Conservation (phyloP, 2,113 vertebrate genomes). For the Perognathus longimembris region DNA sequence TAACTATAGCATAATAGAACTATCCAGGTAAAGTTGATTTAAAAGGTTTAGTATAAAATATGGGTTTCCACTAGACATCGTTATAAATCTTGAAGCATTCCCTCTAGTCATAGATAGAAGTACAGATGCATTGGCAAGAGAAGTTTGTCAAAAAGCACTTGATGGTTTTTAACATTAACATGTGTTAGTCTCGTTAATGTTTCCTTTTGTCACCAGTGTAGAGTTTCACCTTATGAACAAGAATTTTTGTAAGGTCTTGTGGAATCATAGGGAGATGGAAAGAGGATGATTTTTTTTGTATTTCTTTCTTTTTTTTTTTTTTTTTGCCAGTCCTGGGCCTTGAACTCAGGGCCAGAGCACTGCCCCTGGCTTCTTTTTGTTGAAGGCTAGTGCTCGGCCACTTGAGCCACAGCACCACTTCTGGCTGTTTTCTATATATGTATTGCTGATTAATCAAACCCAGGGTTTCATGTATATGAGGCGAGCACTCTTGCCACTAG, state of each 20-base stretch:
- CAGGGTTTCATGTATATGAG: no score
- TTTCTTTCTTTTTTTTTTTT: background rate
- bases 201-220: background rate
- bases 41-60: background rate
- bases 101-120: background rate
- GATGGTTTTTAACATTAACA: background rate
- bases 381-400: no score
- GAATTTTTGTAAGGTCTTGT: background rate
- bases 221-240: background rate
- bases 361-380: no score
- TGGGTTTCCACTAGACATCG: background rate
- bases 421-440: no score
- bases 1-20: background rate
- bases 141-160: conserved; percentile 18
- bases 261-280: background rate
- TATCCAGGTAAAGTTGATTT: background rate
- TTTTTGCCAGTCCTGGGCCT: no score
- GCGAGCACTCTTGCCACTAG: no score
- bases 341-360: no score
- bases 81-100: background rate
- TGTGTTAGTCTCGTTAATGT: background rate
- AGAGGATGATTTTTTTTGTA: background rate
- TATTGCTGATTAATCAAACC: no score
- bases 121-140: background rate
- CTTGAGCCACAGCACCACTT: no score